A percentile compares a stretch with the other conserved stretches of the same genome.
These are phyloP conservation scores for Acanthurus leucopareius DNA, from an alignment of 2,797 vertebrate species.

Conservation along the genomic window DNA sequence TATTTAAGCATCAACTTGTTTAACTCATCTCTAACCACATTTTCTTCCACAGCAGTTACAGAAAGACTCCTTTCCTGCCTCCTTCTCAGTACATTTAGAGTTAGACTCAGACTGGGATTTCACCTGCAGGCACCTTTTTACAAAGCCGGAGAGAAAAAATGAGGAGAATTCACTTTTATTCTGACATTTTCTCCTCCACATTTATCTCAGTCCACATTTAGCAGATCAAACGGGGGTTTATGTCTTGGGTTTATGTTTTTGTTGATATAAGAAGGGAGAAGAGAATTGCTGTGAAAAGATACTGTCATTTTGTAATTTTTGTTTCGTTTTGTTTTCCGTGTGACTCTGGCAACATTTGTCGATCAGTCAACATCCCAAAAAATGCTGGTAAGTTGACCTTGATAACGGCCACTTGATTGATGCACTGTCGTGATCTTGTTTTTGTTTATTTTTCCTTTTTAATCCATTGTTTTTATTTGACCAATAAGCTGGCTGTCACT, in stretches of 20 bases:
- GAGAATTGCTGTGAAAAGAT: conserved; percentile 77
- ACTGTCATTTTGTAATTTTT: conserved; percentile 87
- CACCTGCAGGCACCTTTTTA: conserved; percentile 23
- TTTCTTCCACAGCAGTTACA: conserved; percentile 38
- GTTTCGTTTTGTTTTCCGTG: conserved; percentile 88
- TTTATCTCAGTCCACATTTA: conserved; percentile 33
- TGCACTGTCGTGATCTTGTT: conserved; percentile 84
- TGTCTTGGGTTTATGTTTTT: conserved; percentile 54
- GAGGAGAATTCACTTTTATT: conserved; percentile 19
- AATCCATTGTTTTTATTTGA: conserved; percentile 82
- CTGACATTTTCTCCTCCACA: conserved; percentile 28
- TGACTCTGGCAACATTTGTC: conserved; percentile 89
- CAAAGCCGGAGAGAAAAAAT: background rate
- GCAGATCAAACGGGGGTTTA: conserved; percentile 23
- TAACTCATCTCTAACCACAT: conserved; percentile 29
- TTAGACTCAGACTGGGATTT: conserved; percentile 36
- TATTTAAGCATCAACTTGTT: background rate
- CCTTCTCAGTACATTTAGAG: conserved; percentile 9
- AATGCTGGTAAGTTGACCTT: conserved; percentile 91
- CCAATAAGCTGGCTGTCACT: conserved; percentile 84
- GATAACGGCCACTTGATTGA: conserved; percentile 86
- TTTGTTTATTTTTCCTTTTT: conserved; percentile 61
- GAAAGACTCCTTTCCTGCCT: background rate
- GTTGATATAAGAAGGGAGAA: conserved; percentile 51
- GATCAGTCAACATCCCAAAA: conserved; percentile 92